Evolutionary conservation across 2,113 vertebrate genomes (phyloP), one percentile per base, ranked within the genome.

Genomic region (Dendropsophus ebraccatus): DNA sequence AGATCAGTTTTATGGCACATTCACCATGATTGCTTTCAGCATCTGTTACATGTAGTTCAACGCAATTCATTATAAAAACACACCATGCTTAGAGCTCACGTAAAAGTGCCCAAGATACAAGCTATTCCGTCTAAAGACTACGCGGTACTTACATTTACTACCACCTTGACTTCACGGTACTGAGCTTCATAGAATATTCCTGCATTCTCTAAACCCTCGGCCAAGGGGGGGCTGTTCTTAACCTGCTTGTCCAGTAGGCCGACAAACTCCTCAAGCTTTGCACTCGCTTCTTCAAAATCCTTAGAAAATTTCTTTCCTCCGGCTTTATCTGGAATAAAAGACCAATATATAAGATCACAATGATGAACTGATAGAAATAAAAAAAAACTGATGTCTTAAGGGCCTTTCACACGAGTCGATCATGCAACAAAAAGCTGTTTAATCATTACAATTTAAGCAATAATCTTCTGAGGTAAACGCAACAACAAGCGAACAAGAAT

Each of bases 151-250:
- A 99, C 98, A 12, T 99, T 99, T 7, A 97, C 98, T 10, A 99
- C 97, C 70, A 99, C 97, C 91, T 99, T 99, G 76, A 99, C 98
- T 87, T 99, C 98, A 87, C 98, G 99, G 89, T 98, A 99, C 87
- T 99, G 98, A 19, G 96, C 98, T 91, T 99, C 96, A 0, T 99
- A 99, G 89, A 99, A 99, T 78, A 99, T 96, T 0, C 98, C 97
- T 0, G 98, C 97, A 0, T 99, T 99, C 89, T 96, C 96, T 85
- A 99, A 89, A 13, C 95, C 95, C 85, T 99, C 98, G 0, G 96
- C 95, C 35, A 99, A 92, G 0, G 96, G 92, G 13, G 98, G 96
- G 6, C 95, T 95, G 0, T 93, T 94, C 83, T 96, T 96, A 91
- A 98, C 93, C 28, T 99, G 96, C 54, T 95, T 96, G 89, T 99